Base-by-base conservation (phyloP, 2,113 vertebrate species). In the Platichthys stellatus region DNA sequence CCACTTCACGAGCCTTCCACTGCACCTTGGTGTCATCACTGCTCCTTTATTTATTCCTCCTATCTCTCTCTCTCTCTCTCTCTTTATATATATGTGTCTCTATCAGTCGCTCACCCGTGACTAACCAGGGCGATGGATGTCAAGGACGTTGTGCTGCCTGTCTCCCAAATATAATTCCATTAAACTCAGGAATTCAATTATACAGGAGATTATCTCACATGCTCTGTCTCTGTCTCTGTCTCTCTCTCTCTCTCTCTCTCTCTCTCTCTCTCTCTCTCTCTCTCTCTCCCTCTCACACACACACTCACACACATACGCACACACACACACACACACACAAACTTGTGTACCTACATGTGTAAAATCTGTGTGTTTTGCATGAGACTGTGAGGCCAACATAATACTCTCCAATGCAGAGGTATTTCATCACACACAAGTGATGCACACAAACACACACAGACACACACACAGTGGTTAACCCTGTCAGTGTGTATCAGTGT, bases 111-210 rank as follows among this genome's bases (percentile, higher is more conserved):
- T 86, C 74, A 3, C 63, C 85, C 65, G 6, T 67, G 66, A 28
- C 53, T 70, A 81, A 84, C 74, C 9, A 54, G 35, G 74, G 1
- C 62, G 40, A 80, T 85, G 66, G 83, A 87, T 76, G 88, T 84
- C 86, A 90, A 83, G 87, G 91, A 86, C 82, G 14, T 67, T 79
- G 28, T 31, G 69, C 80, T 61, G 85, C 80, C 88, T 80, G 82
- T 90, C 81, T 83, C 78, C 62, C 62, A 76, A 83, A 84, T 63
- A 90, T 90, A 91, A 91, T 90, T 88, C 87, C 84, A 83, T 90
- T 90, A 89, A 87, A 90, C 57, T 78, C 73, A 68, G 43, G 79
- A 86, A 86, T 91, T 86, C 79, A 92, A 89, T 91, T 68, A 90
- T 81, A 35, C 28, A 61, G 59, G 18, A 89, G 89, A 91, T 86